Evolutionary conservation across 2,888 invertebrate genomes (phyloP).

Genomic region (Stenurella melanura): DNA sequence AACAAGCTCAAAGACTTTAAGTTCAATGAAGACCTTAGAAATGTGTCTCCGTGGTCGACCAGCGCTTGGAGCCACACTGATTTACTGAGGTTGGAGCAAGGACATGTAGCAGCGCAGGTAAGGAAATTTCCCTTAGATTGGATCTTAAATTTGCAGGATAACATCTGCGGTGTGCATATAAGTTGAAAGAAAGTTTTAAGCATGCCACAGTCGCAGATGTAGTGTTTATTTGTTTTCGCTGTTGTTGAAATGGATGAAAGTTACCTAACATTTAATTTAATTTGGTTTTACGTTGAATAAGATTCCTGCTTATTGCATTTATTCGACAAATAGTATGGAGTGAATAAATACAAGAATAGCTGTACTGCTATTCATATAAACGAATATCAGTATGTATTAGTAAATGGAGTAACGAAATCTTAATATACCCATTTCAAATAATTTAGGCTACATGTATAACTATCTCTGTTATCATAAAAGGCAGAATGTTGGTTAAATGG

Average conservation of each 20-base stretch:
- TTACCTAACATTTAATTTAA: neutral
- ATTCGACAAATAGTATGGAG: too few species aligned
- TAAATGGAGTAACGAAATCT: too few species aligned
- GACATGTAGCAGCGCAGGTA: constrained; percentile 87
- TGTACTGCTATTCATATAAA: too few species aligned
- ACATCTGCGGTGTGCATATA: neutral
- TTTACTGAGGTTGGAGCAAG: constrained; percentile 82
- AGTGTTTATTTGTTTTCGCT: neutral
- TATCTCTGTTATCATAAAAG: too few species aligned
- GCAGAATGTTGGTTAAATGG: too few species aligned
- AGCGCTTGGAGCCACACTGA: constrained; percentile 89
- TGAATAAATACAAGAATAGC: too few species aligned
- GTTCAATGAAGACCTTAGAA: constrained; percentile 81
- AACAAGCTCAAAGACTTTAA: constrained; percentile 90
- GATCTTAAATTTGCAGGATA: constrained; percentile 3
- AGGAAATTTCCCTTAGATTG: constrained; percentile 20
- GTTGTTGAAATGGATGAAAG: neutral
- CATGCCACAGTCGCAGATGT: neutral
- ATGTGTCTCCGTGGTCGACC: constrained; percentile 82
- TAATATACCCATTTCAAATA: too few species aligned
- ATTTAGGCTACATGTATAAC: too few species aligned
- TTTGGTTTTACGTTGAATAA: too few species aligned
- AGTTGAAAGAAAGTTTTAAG: neutral
- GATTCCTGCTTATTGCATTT: too few species aligned
- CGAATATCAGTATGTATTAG: too few species aligned